Base-by-base conservation (phyloP, 2,113 vertebrate genomes). In the Actinemys pallida region DNA sequence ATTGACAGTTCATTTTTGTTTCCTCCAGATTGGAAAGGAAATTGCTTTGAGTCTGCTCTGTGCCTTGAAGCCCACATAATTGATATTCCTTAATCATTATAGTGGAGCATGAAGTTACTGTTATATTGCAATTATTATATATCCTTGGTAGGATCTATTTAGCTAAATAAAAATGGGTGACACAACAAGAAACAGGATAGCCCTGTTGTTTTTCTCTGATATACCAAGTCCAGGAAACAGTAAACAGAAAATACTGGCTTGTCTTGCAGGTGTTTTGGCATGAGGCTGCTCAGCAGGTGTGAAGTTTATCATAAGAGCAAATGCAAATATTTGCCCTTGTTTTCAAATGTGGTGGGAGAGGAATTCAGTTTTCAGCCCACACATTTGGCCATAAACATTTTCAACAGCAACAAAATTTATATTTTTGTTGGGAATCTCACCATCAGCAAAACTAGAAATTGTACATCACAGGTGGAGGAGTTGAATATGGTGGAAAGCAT, bases 1-100 rank as follows among this genome's bases (percentile, higher is more conserved):
- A 94, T 84, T 94, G 95, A 97, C 90, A 95, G 92, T 92, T 98
- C 95, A 84, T 95, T 97, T 97, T 96, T 95, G 81, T 91, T 98
- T 97, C 96, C 94, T 95, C 87, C 76, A 94, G 93, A 91, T 91
- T 92, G 83, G 79, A 98, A 97, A 97, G 93, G 94, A 98, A 95
- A 91, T 92, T 92, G 79, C 49, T 90, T 93, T 81, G 19, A 95
- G 83, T 42, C 96, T 98, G 85, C 35, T 92, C 89, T 96, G 85
- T 96, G 57, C 96, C 94, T 95, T 96, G 83, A 94, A 93, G 49
- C 94, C 88, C 96, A 86, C 86, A 93, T 95, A 95, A 97, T 88
- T 96, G 95, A 97, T 97, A 97, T 97, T 95, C 85, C 86, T 96
- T 92, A 93, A 92, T 75, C 59, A 89, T 94, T 93, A 89, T 39